Base-by-base conservation (phyloP, 1,140 invertebrate genomes). In the Brachionus paranguensis region DNA sequence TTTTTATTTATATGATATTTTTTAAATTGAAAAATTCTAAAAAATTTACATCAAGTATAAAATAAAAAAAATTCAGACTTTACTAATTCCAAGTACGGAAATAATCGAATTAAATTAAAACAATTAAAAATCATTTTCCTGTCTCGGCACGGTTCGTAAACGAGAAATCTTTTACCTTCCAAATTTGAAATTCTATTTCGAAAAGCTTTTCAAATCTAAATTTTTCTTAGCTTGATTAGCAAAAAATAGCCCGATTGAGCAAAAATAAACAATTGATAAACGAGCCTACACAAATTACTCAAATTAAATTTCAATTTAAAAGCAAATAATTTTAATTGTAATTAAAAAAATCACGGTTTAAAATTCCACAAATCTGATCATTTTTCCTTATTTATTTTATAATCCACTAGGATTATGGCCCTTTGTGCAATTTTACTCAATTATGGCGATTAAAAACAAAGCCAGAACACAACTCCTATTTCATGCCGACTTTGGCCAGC, bases 401-500 rank as follows among this genome's bases (percentile, higher is more conserved):
- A 68, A 68, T 68, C 65, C 27, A 29, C 33, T 33, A 12, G 65
- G 12, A 20, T 33, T 68, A 33, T 68, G 27, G 14, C 65, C 14
- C n/a, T 68, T 68, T 68, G 24, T 68, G 27, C 60, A 65, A 65
- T 65, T 65, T 65, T 65, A 20, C 60, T 29, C 60, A 65, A 65
- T 65, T 65, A 65, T 65, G 11, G 60, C 27, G 27, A 53, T 53
- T 53, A 53, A 20, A 20, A 24, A 20, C 17, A 60, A 60, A 24
- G 20, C 53, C 53, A 10, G 7, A 33, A 33, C 27, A 65, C 33
- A 33, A 68, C 27, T 68, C 33, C 6, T 24, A 68, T 68, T 68
- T 68, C 68, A 72, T 43, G 68, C 68, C 45, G 68, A 10, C 20
- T 41, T 72, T 17, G 43, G 10, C n/a, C 33, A 72, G 14, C n/a